Base-by-base conservation (phyloP, 2,888 invertebrate genomes). In the Chrysolina haemoptera region DNA sequence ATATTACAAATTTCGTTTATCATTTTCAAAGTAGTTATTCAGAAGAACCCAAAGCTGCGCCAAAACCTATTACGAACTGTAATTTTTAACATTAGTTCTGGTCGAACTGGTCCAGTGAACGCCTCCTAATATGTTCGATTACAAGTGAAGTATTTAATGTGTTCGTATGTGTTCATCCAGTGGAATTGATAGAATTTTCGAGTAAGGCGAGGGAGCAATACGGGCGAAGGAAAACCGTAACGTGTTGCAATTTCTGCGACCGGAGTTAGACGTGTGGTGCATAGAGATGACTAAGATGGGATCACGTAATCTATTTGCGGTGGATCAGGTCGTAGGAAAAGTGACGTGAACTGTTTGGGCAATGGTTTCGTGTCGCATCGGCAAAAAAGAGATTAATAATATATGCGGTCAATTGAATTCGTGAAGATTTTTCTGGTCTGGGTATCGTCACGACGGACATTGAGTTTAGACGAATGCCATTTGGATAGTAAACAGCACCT, bases 241-340 rank as follows among this genome's bases (percentile, higher is more conserved):
- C 83, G 85, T 84, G 86, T 85, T 84, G 84, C 71, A 71, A 68
- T 71, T 86, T 81, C 82, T 85, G 82, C 82, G 83, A 82, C 83
- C 81, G 73, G 76, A 75, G 69, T 76, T 80, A 80, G 82, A 85
- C 85, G 85, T 85, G 86, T 82, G 78, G 80, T 81, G 85, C 85
- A 86, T 85, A 78, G 81, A 79, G 81, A 84, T 82, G 80, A 75
- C 77, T 75, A 76, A 84, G 86, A 86, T 86, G 85, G 84, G 85
- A 87, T 86, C 88, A 87, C 87, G 87, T 87, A 87, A 87, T 88
- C 88, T 87, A 87, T 87, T 87, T 87, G 86, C 83, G 85, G 86
- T 82, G 83, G 85, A 83, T 84, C 82, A 83, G 80, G 64, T 64
- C 59, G 43, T 68, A 53, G 53, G 35, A 67, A 67, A 67, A 53